A percentile compares a stretch with the other conserved stretches of the same genome.
Conservation (phyloP, 2,113 vertebrate species). For the Ginglymostoma cirratum region DNA sequence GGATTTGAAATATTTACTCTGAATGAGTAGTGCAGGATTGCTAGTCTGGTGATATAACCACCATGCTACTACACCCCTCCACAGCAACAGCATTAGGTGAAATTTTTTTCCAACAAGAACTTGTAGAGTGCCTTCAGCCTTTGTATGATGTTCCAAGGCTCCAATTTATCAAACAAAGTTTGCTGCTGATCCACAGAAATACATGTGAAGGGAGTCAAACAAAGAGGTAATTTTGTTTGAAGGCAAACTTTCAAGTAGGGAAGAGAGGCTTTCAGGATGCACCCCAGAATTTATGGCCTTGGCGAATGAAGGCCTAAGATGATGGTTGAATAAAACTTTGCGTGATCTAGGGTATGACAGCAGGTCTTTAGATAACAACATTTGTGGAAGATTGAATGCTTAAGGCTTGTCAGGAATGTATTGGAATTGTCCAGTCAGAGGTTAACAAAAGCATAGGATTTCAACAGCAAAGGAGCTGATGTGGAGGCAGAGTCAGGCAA, state of each 20-base stretch:
- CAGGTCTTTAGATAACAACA: not conserved
- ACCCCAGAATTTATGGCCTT: not conserved
- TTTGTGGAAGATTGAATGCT: too few species aligned
- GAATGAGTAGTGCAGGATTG: not conserved
- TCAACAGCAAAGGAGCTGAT: too few species aligned
- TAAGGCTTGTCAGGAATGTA: too few species aligned
- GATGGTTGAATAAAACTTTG: not conserved
- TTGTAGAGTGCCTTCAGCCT: not conserved
- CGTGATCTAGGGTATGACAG: not conserved
- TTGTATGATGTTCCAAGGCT: not conserved
- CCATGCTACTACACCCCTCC: not conserved
- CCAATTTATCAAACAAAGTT: not conserved
- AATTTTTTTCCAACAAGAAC: not conserved
- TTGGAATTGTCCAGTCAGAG: too few species aligned
- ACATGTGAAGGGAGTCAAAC: not conserved
- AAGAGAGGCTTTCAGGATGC: not conserved
- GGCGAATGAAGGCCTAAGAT: not conserved
- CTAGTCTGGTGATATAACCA: not conserved
- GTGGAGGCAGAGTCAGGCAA: too few species aligned
- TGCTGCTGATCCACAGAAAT: not conserved
- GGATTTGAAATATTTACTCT: not conserved
- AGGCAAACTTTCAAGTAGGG: not conserved
- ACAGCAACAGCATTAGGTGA: not conserved
- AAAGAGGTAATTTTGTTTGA: not conserved
- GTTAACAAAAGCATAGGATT: too few species aligned